phyloP scores from a whole-genome alignment of 2,888 invertebrate species.

The Volucella zonaria region DNA sequence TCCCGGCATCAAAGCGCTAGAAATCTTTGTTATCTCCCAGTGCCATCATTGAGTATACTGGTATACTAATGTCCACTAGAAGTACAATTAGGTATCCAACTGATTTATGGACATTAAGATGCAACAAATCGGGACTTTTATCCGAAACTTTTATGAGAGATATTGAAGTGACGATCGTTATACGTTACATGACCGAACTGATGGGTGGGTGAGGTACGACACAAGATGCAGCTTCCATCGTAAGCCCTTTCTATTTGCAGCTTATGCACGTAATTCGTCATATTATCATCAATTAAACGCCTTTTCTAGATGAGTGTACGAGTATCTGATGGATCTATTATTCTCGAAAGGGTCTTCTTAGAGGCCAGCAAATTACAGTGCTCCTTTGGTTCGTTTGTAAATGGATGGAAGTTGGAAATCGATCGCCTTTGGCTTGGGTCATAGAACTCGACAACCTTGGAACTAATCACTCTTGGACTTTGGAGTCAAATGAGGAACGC shows the following conservation, averaged over 20 bases:
- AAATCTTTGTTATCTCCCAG: neutral
- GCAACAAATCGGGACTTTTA: conserved; percentile 30
- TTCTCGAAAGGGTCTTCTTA: neutral
- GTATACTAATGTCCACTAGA: neutral
- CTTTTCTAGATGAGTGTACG: conserved; percentile 36
- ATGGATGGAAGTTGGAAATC: conserved; percentile 8
- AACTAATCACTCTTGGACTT: conserved; percentile 1
- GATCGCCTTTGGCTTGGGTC: conserved; percentile 25
- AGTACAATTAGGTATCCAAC: conserved; percentile 31
- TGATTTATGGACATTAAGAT: conserved; percentile 49
- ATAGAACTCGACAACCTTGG: conserved; percentile 10
- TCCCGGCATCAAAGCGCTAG: neutral
- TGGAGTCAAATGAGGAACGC: neutral
- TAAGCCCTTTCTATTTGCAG: too few species aligned
- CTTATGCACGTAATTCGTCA: conserved; percentile 23
- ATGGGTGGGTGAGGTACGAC: too few species aligned
- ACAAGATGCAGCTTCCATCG: too few species aligned
- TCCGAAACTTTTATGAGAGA: neutral
- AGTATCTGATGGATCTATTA: conserved; percentile 35
- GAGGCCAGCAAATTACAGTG: neutral
- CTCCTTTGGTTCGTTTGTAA: neutral
- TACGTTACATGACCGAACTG: too few species aligned
- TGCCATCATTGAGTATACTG: neutral
- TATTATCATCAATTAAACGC: conserved; percentile 52
- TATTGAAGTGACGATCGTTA: too few species aligned